Evolutionary conservation across 2,113 vertebrate species (phyloP), one percentile per base, ranked within the genome.

Genomic region (Psilopsiagon aurifrons): DNA sequence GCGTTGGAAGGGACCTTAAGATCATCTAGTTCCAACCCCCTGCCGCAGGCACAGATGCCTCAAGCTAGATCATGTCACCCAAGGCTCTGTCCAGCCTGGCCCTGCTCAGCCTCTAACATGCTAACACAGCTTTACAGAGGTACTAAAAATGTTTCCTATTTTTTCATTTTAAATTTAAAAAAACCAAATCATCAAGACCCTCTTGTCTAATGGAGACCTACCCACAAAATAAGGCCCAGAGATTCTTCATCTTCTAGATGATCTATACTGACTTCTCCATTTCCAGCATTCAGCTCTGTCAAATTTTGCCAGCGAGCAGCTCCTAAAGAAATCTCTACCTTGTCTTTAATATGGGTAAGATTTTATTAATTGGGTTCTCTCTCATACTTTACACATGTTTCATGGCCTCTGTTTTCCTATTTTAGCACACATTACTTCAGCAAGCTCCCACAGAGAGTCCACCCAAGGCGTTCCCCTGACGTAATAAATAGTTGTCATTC

Each of bases 321-420:
- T n/a, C 19, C 51, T 31, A 8, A 31, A 73, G 28, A 31, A 83
- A 73, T 31, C 46, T 27, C 55, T 16, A 37, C 2, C 9, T 86
- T 71, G 46, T 11, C 44, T 39, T 57, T 24, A 24, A 4, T 2
- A 4, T 4, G 9, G 66, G 28, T 3, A 70, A 37, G 35, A 8
- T 41, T 69, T 39, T 29, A 18, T 11, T 5, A 23, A 43, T 8
- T 37, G 74, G 22, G 16, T 11, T 70, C 25, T 41, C 10, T 55
- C 55, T 46, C 37, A 0, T 7, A 0, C 27, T 51, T 49, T 2
- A 23, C 51, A 28, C 0, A 1, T 1, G 6, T 35, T 75, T 44
- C 55, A 15, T 2, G 13, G 39, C 44, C 51, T 78, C 44, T 47
- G n/a, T 39, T 73, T 25, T 35, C 27, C 35, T 46, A 4, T 7